Evolutionary conservation across 1,140 invertebrate genomes (phyloP).

Genomic region (Diorhabda elongata): DNA sequence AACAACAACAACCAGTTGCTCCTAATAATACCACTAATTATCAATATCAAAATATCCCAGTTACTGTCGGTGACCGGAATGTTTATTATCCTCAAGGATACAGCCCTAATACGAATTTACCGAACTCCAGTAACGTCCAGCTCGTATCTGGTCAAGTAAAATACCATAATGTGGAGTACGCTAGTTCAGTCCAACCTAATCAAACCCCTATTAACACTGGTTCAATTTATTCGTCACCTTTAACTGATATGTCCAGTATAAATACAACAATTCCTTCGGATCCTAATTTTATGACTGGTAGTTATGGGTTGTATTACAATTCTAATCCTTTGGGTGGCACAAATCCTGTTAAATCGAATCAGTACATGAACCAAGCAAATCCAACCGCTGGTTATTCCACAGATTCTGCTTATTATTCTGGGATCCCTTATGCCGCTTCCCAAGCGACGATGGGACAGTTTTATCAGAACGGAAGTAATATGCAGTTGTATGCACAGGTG

Average conservation of each 20-base stretch:
- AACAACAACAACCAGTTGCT: conserved; percentile 16
- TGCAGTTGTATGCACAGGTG: neutral
- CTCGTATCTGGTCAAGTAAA: neutral
- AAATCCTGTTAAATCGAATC: neutral
- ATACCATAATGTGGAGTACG: conserved; percentile 26
- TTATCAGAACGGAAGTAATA: neutral
- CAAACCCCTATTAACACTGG: conserved; percentile 3
- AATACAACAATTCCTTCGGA: neutral
- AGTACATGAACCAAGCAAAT: neutral
- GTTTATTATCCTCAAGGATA: conserved; percentile 31
- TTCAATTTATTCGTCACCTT: conserved; percentile 26
- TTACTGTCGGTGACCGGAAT: conserved; percentile 6
- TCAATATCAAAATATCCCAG: neutral
- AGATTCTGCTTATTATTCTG: neutral
- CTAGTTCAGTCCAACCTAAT: conserved; percentile 22
- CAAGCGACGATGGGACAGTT: neutral
- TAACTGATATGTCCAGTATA: conserved; percentile 11
- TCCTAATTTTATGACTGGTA: neutral
- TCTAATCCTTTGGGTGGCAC: neutral
- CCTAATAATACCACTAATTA: neutral
- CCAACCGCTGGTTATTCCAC: neutral
- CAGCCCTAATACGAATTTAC: conserved; percentile 20
- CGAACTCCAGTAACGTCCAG: neutral
- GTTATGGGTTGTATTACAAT: neutral
- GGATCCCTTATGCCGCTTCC: neutral